Evolutionary conservation across 1,140 invertebrate species (phyloP).

Genomic region (Chlorops oryzae): DNA sequence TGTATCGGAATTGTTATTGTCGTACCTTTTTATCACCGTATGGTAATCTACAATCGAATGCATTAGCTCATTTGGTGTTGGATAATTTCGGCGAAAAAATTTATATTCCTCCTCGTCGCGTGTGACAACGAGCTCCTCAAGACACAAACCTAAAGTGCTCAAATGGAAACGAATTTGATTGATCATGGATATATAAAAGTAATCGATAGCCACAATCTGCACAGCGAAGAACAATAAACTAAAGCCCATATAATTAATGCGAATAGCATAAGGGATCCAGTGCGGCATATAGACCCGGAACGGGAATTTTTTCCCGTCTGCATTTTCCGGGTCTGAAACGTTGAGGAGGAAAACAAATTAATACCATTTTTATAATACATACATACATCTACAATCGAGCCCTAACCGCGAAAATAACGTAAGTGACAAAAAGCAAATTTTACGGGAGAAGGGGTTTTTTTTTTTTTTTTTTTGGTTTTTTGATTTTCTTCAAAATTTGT

Average conservation of each 20-base stretch:
- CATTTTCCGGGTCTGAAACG: constrained; percentile 22
- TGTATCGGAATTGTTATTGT: neutral
- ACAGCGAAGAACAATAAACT: constrained; percentile 22
- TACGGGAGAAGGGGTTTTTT: no score
- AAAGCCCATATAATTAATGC: constrained; percentile 28
- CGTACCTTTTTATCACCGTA: constrained; percentile 26
- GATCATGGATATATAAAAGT: constrained; percentile 33
- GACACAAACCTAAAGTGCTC: constrained; percentile 29
- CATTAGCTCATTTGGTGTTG: constrained; percentile 14
- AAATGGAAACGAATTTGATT: constrained; percentile 35
- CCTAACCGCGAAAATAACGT: no score
- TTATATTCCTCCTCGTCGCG: neutral
- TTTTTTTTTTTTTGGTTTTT: no score
- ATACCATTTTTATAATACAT: neutral
- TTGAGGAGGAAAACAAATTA: neutral
- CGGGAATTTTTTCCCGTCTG: constrained; percentile 30
- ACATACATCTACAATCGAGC: neutral
- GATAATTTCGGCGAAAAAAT: neutral
- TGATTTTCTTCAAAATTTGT: no score
- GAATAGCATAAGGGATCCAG: constrained; percentile 12
- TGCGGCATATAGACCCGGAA: constrained; percentile 27
- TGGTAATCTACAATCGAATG: constrained; percentile 30
- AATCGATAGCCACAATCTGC: constrained; percentile 26
- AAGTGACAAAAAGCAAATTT: no score
- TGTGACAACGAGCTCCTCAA: constrained; percentile 21